These are phyloP conservation scores for Megathymus violae DNA, from an alignment of 1,140 invertebrate species.

Conservation along the genomic window DNA sequence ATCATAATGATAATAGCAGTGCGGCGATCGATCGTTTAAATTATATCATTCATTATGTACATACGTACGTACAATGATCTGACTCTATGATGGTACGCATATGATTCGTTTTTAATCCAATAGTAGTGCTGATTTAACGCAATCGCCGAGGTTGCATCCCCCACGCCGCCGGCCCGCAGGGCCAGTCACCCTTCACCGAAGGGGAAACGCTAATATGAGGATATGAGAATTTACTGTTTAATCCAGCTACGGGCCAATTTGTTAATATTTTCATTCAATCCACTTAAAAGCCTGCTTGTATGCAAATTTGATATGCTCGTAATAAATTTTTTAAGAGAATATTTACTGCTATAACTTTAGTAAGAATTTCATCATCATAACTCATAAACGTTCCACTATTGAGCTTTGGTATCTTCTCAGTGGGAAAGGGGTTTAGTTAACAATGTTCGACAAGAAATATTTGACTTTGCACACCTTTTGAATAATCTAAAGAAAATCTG, in stretches of 20 bases:
- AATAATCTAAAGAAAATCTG: too few species aligned
- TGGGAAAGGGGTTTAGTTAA: neutral
- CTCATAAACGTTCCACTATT: neutral
- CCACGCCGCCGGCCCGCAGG: conserved; percentile 52
- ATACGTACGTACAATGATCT: conserved; percentile 9
- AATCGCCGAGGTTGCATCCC: conserved; percentile 77
- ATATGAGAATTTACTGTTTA: conserved; percentile 83
- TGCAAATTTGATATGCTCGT: conserved; percentile 32
- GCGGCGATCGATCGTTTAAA: too few species aligned
- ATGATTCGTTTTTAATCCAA: conserved; percentile 71
- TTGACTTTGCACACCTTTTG: neutral
- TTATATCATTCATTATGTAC: too few species aligned
- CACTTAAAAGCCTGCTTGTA: conserved; percentile 68
- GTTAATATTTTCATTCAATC: conserved; percentile 83
- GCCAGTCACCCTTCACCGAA: conserved; percentile 69
- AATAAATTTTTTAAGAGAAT: conserved; percentile 16
- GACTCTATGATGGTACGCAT: conserved; percentile 38
- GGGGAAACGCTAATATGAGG: conserved; percentile 79
- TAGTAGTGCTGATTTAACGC: conserved; percentile 76
- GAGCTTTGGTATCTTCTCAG: neutral
- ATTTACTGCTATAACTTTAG: conserved; percentile 3
- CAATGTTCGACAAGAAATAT: too few species aligned
- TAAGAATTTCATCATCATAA: neutral
- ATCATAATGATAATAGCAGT: too few species aligned
- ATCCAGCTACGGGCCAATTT: conserved; percentile 80